phyloP scores from a whole-genome alignment of 2,113 vertebrate species.

The Microcebus murinus region DNA sequence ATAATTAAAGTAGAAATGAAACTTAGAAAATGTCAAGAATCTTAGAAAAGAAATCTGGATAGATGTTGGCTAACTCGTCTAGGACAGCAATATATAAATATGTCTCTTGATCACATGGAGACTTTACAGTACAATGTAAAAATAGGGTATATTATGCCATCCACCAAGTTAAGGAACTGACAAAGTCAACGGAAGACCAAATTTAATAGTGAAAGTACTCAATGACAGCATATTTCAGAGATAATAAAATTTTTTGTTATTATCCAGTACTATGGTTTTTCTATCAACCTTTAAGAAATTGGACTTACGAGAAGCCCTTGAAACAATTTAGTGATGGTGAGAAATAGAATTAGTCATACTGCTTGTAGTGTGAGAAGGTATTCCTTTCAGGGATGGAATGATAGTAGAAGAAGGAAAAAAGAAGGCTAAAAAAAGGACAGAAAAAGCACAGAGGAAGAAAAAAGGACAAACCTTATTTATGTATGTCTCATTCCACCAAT shows the following conservation, averaged over 20 bases:
- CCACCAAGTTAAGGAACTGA: neutral
- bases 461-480: neutral
- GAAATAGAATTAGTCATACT: neutral
- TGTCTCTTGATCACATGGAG: neutral
- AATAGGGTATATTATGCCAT: neutral
- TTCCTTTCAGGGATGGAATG: neutral
- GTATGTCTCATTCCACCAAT: neutral
- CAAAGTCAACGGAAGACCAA: neutral
- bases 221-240: neutral
- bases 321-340: neutral
- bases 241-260: neutral
- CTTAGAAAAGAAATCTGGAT: neutral
- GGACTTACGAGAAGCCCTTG: neutral
- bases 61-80: neutral
- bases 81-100: slow-evolving; percentile 4
- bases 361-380: neutral
- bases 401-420: neutral
- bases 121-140: neutral
- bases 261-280: neutral
- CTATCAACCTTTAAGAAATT: neutral
- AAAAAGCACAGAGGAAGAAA: neutral
- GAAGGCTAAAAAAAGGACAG: neutral
- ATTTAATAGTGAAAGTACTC: neutral
- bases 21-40: neutral
- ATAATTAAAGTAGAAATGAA: slow-evolving; percentile 47